Conservation (phyloP, 2,888 invertebrate species). For the Drosophila crucigera region DNA sequence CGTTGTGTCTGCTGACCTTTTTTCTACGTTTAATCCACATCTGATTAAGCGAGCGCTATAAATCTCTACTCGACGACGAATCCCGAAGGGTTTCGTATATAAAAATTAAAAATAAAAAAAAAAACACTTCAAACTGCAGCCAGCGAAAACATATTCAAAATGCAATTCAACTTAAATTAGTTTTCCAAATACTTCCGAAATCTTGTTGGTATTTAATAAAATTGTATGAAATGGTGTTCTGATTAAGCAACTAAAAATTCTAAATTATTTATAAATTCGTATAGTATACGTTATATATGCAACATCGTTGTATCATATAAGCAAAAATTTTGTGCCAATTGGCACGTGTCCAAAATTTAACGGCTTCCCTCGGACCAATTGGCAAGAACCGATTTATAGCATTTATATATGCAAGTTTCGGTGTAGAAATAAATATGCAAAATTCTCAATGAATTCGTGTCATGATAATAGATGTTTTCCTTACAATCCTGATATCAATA, state of each 20-base stretch:
- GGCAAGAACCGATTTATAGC: background rate
- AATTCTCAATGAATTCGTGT: background rate
- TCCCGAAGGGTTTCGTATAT: background rate
- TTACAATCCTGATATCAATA: background rate
- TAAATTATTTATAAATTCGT: background rate
- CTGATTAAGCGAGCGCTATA: background rate
- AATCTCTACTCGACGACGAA: background rate
- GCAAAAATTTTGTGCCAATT: background rate
- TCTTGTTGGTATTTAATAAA: background rate
- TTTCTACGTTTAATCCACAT: background rate
- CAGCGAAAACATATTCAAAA: background rate
- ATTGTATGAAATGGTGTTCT: too few species aligned
- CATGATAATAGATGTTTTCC: too few species aligned
- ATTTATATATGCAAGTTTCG: background rate
- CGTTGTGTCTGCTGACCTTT: background rate
- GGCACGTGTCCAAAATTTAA: background rate
- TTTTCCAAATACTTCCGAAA: background rate
- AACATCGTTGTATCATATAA: background rate
- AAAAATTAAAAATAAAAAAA: background rate
- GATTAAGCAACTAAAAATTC: background rate
- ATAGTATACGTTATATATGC: background rate
- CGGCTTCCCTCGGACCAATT: background rate
- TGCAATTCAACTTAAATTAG: background rate
- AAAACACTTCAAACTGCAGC: too few species aligned
- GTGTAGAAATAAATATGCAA: background rate